phyloP scores from a whole-genome alignment of 2,888 invertebrate genomes.

The Cantharis rufa region DNA sequence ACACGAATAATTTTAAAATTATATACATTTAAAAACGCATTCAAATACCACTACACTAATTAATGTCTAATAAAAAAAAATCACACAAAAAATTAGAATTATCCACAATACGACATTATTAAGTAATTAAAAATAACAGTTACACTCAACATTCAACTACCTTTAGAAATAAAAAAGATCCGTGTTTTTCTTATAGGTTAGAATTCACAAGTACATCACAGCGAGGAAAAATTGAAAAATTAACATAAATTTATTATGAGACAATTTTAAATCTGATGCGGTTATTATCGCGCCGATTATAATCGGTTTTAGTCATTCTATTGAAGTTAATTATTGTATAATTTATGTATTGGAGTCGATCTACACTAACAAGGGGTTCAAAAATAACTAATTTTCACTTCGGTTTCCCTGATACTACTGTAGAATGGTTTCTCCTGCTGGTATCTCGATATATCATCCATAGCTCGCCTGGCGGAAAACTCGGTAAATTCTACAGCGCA shows the following conservation, averaged over 20 bases:
- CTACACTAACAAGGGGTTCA: conserved; percentile 46
- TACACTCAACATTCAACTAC: conserved; percentile 42
- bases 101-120: conserved; percentile 30
- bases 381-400: conserved; percentile 50
- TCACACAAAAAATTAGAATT: conserved; percentile 11
- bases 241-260: conserved; percentile 41
- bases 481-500: background rate
- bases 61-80: conserved; percentile 9
- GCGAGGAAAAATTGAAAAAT: conserved; percentile 45
- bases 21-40: conserved; percentile 21
- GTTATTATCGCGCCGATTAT: conserved; percentile 25
- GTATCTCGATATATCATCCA: conserved; percentile 3
- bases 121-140: conserved; percentile 15
- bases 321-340: conserved; percentile 23
- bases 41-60: conserved; percentile 7
- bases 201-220: conserved; percentile 40
- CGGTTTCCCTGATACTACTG: conserved; percentile 39
- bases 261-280: conserved; percentile 15
- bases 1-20: conserved; percentile 15
- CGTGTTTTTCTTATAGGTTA: conserved; percentile 44
- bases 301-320: conserved; percentile 36
- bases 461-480: conserved; percentile 25
- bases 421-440: conserved; percentile 36
- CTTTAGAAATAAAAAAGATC: conserved; percentile 40
- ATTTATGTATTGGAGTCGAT: conserved; percentile 31